Conservation (phyloP, 2,888 invertebrate genomes). For the Drosophila pseudotalamancana region DNA sequence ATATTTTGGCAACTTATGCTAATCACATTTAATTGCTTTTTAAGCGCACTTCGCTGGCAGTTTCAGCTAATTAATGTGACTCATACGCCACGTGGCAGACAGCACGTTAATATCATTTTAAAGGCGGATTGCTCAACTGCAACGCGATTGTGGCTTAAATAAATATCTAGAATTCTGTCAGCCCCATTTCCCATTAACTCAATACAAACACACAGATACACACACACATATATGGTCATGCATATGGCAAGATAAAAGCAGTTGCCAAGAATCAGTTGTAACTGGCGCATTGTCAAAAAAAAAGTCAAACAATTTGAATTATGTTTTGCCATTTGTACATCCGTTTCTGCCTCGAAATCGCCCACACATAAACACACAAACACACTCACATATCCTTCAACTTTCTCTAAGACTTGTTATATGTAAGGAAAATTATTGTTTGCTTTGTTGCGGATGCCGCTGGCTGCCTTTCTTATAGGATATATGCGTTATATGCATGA, state of each 20-base stretch:
- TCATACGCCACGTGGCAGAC: constrained; percentile 55
- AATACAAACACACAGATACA: constrained; percentile 4
- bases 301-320: constrained; percentile 81
- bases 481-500: constrained; percentile 18
- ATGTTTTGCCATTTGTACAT: constrained; percentile 81
- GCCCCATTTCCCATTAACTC: neutral
- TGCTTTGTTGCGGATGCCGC: constrained; percentile 68
- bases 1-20: constrained; percentile 70
- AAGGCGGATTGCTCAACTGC: constrained; percentile 11
- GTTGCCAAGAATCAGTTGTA: constrained; percentile 31
- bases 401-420: constrained; percentile 34
- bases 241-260: constrained; percentile 62
- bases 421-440: constrained; percentile 70
- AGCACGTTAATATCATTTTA: constrained; percentile 40
- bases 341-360: constrained; percentile 63
- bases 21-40: constrained; percentile 83
- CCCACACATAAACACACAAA: constrained; percentile 34
- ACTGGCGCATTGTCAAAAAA: constrained; percentile 75
- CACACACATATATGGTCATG: constrained; percentile 10
- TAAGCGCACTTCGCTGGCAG: constrained; percentile 74
- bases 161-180: constrained; percentile 25
- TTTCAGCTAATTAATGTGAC: constrained; percentile 70
- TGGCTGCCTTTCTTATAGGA: constrained; percentile 56
- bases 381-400: constrained; percentile 7
- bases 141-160: constrained; percentile 24